Percentiles rank a stretch among this genome's conserved stretches.
These are phyloP conservation scores for Platalea minor DNA, from an alignment of 2,797 vertebrate genomes.

Conservation along the genomic window DNA sequence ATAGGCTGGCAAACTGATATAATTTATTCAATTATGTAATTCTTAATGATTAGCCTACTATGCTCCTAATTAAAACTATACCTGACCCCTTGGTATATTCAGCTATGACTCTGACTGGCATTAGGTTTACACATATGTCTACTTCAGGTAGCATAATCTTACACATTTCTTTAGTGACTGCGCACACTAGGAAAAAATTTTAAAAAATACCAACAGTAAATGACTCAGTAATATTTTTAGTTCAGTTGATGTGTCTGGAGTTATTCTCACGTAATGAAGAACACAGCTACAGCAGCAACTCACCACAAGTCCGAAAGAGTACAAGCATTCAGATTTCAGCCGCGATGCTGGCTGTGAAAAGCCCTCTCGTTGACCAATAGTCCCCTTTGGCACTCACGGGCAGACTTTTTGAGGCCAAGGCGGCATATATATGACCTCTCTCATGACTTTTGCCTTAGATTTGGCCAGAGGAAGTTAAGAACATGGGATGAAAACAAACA, in stretches of 20 bases:
- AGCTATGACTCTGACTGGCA: background rate
- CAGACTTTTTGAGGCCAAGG: background rate
- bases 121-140: background rate
- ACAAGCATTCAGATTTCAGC: background rate
- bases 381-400: background rate
- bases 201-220: background rate
- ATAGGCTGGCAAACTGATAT: background rate
- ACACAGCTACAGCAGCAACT: background rate
- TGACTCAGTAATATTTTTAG: background rate
- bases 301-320: background rate
- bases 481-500: background rate
- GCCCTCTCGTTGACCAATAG: background rate
- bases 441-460: background rate
- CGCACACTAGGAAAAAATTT: background rate
- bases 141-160: background rate
- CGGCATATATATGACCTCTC: background rate
- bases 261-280: background rate
- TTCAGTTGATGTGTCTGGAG: background rate
- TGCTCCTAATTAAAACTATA: background rate
- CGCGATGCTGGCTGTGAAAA: background rate
- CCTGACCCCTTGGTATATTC: background rate
- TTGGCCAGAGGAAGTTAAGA: background rate
- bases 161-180: background rate
- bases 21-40: background rate
- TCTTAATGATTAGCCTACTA: background rate